Evolutionary conservation across 2,797 vertebrate species (phyloP).

Genomic region (Poeciliopsis infans): DNA sequence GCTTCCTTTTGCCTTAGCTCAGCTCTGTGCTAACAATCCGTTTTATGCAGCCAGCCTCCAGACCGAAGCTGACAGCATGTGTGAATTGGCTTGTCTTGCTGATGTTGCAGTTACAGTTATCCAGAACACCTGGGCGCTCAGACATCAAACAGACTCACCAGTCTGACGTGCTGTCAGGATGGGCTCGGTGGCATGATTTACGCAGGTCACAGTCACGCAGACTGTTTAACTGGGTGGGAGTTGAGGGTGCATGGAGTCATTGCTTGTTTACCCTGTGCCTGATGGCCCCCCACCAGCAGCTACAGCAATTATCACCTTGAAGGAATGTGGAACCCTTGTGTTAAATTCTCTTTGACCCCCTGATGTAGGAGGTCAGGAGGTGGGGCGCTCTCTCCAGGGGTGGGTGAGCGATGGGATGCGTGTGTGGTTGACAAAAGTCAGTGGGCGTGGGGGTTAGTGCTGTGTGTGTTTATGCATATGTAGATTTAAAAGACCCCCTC

Average conservation of each 20-base stretch:
- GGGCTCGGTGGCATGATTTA: conserved; percentile 73
- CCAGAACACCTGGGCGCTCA: conserved; percentile 73
- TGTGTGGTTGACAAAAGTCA: conserved; percentile 45
- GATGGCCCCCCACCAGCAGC: conserved; percentile 82
- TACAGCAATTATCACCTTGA: conserved; percentile 86
- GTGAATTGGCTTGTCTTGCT: conserved; percentile 55
- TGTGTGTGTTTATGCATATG: conserved; percentile 52
- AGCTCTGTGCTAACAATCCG: conserved; percentile 12
- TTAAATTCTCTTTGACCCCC: conserved; percentile 85
- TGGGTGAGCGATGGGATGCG: conserved; percentile 10
- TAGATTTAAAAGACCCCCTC: conserved; percentile 57
- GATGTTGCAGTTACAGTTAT: conserved; percentile 44
- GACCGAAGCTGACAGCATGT: conserved; percentile 34
- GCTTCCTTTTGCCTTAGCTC: conserved; percentile 11
- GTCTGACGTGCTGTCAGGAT: conserved; percentile 69
- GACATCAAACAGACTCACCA: conserved; percentile 53
- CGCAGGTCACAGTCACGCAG: conserved; percentile 67
- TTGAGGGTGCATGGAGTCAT: conserved; percentile 43
- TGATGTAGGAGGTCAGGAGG: conserved; percentile 77
- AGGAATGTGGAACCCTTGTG: conserved; percentile 86
- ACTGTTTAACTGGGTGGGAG: conserved; percentile 60
- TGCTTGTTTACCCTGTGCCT: conserved; percentile 81
- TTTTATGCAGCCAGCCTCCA: conserved; percentile 36
- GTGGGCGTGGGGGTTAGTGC: conserved; percentile 60
- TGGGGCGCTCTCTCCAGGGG: conserved; percentile 69